Base-by-base conservation (phyloP, 2,113 vertebrate genomes). In the Xerus inauris region DNA sequence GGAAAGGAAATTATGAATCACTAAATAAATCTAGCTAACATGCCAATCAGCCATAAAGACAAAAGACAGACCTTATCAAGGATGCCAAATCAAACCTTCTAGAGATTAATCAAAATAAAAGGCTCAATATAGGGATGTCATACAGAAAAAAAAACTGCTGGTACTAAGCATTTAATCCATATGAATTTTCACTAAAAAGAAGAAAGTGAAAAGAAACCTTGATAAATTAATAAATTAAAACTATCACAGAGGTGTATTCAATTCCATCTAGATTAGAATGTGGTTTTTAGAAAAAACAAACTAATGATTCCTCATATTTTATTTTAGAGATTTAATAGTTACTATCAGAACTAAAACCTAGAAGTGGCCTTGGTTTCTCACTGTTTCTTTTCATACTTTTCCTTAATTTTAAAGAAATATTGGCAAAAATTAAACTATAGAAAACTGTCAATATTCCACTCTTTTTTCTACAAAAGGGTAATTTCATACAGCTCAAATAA, bases 71-170 rank as follows among this genome's bases (percentile, higher is more conserved):
- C 32, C 30, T 80, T 71, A 49, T 77, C 24, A 84, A 65, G 20
- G 73, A 65, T 13, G 30, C 8, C 45, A 76, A 72, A 80, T 90
- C 10, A 57, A 92, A 79, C 24, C 11, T 73, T 83, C 35, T 16
- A n/a, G 35, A 91, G 26, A 71, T 45, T 6, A 90, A 32, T 67
- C 16, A 69, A 83, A 89, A 93, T n/a, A 87, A 71, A 94, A 62
- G 1, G 8, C 3, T 84, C 30, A 80, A 80, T 51, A 87, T 38
- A 87, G 35, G 6, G 1, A 77, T 87, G 5, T 57, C 51, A 65
- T 24, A 35, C 10, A 35, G 57, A 62, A 62, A 62, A 62, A 62
- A 62, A 95, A 91, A 84, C 76, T 38, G 12, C 24, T 45, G 5
- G 17, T 71, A 19, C 24, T 87, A 5, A 77, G 22, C 6, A 76